Base-by-base conservation (phyloP, 2,888 invertebrate species). In the Callyntrura guangdongensis region DNA sequence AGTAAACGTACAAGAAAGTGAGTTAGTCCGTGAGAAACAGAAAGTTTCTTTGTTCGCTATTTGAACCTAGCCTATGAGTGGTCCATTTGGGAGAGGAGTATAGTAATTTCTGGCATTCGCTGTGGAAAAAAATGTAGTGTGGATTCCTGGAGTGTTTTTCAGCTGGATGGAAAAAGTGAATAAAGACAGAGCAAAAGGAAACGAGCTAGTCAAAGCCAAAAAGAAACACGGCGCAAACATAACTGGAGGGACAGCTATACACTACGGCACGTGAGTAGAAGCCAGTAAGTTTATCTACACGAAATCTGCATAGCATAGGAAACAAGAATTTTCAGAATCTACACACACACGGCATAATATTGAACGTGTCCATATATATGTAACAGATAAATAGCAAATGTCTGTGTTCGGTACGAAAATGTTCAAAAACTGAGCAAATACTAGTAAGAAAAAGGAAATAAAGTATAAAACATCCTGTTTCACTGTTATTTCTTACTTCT, bases 11-110 rank as follows among this genome's bases (percentile, higher is more conserved):
- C 17, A 45, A 59, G 22, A 45, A 74, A 47, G 64, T 81, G 77
- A n/a, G 47, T 81, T 49, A 74, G 47, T 47, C 47, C 72, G 72
- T 88, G 69, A 49, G 59, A 14, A 89, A 84, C 84, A 83, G 89
- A 77, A 89, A 84, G 49, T 67, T 84, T 82, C 64, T 77, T 89
- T 84, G 82, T 89, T 74, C 77, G 56, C 49, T 9, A 53, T 79
- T 49, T 27, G n/a, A 49, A 69, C 27, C 67, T 14, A 14, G 22
- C 22, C 22, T 56, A 11, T 53, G 53, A 81, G 53, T 77, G 74
- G 22, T 86, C 72, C 85, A 49, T 25, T 59, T 86, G 36, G n/a
- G 22, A 74, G 17, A n/a, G 59, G 67, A 20, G 83, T 47, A 83
- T 53, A 83, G 64, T 83, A 64, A 83, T 83, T 59, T 36, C 36